A percentile compares a stretch with the other conserved stretches of the same genome.
Evolutionary conservation across 2,888 invertebrate genomes (phyloP).

Genomic region (Aspidiotus destructor): DNA sequence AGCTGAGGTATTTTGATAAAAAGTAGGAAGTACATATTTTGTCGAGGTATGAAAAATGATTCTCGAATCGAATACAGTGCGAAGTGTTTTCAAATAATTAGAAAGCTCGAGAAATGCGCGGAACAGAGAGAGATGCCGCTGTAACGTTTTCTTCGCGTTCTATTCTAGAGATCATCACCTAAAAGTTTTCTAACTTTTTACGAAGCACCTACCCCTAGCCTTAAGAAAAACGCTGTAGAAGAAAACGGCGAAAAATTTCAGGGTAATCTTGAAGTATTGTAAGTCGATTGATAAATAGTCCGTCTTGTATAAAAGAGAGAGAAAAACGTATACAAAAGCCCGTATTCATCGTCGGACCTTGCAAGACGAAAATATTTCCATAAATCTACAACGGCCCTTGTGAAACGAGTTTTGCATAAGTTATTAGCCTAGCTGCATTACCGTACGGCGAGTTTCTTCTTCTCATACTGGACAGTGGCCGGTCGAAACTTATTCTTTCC

Average conservation of each 20-base stretch:
- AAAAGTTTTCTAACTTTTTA: slow-evolving; percentile 5
- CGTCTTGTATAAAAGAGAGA: slow-evolving; percentile 18
- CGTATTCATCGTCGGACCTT: slow-evolving; percentile 27
- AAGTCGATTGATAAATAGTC: slow-evolving; percentile 29
- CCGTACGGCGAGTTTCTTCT: slow-evolving; percentile 19
- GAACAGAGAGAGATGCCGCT: no score
- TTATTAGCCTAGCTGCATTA: slow-evolving; percentile 22
- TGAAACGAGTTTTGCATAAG: slow-evolving; percentile 30
- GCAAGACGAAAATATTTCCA: slow-evolving; percentile 22
- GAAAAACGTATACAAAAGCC: slow-evolving; percentile 6
- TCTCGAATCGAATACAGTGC: no score
- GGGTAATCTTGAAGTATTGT: slow-evolving; percentile 24
- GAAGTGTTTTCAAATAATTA: no score
- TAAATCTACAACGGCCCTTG: slow-evolving; percentile 29
- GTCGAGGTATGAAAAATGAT: no score
- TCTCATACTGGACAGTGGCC: slow-evolving; percentile 31
- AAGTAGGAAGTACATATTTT: no score
- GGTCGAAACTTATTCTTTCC: slow-evolving; percentile 22
- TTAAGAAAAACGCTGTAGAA: neutral
- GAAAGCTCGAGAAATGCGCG: no score
- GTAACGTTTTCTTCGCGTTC: no score
- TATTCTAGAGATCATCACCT: neutral
- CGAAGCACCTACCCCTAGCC: neutral
- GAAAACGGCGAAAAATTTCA: slow-evolving; percentile 8
- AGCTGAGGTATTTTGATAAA: no score